A percentile compares a stretch with the other conserved stretches of the same genome.
phyloP scores from a whole-genome alignment of 1,140 invertebrate species.

The Diachasmimorpha longicaudata region DNA sequence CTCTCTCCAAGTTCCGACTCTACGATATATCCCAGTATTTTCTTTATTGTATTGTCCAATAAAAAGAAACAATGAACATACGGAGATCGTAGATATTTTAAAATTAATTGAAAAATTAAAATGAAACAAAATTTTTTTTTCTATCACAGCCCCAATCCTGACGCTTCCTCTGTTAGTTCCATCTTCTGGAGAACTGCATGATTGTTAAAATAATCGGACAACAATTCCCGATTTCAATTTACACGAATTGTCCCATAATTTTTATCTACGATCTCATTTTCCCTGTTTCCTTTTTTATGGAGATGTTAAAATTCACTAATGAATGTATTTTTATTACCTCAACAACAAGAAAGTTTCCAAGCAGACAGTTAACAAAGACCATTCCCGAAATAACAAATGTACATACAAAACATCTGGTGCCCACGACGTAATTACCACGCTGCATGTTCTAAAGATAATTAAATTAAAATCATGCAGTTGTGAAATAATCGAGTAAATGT shows the following conservation, averaged over 20 bases:
- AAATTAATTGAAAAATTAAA: not conserved
- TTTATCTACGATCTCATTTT: no score
- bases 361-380: not conserved
- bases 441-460: not conserved
- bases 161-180: no score
- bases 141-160: no score
- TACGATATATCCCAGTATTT: not conserved
- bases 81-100: no score
- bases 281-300: no score
- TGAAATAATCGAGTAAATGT: no score
- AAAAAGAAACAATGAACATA: not conserved
- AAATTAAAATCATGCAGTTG: not conserved
- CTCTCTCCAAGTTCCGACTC: constrained; percentile 9
- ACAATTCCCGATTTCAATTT: no score
- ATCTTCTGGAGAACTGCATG: no score
- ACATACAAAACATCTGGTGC: not conserved
- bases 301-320: no score
- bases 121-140: no score
- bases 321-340: not conserved
- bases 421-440: not conserved
- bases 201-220: no score
- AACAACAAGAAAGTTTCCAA: not conserved
- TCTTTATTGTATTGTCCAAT: not conserved
- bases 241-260: no score
- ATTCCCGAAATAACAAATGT: not conserved